These are phyloP conservation scores for Cryptocephalus moraei DNA, from an alignment of 2,888 invertebrate species.

Conservation along the genomic window DNA sequence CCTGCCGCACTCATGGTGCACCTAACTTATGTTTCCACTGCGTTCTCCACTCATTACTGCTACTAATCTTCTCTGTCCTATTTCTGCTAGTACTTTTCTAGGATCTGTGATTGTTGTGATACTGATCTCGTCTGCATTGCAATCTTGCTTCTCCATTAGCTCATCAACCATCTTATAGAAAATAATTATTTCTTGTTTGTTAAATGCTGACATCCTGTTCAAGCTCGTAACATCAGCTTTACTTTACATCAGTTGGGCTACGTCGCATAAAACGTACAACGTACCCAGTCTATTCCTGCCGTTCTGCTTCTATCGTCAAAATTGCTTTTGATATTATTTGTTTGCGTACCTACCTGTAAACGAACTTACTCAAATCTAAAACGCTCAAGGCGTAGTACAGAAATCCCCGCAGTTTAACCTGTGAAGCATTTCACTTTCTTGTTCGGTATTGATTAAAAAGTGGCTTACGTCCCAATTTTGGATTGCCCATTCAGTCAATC, in stretches of 20 bases:
- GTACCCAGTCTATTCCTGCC: constrained; percentile 11
- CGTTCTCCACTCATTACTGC: constrained; percentile 30
- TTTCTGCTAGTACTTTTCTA: constrained; percentile 24
- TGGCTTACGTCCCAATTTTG: too few species aligned
- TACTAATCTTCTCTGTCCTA: constrained; percentile 28
- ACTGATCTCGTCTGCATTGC: constrained; percentile 21
- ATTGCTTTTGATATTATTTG: too few species aligned
- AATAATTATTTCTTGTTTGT: constrained; percentile 20
- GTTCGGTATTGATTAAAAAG: too few species aligned
- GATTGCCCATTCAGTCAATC: constrained; percentile 11
- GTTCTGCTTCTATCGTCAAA: too few species aligned
- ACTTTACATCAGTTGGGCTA: constrained; percentile 10
- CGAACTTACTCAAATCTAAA: too few species aligned
- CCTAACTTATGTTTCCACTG: constrained; percentile 30
- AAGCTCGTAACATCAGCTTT: constrained; percentile 11
- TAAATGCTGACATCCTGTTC: constrained; percentile 11
- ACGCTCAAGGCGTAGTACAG: too few species aligned
- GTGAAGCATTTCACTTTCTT: too few species aligned
- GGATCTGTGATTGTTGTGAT: constrained; percentile 20
- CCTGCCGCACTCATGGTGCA: constrained; percentile 35
- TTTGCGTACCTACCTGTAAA: too few species aligned
- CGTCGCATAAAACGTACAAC: constrained; percentile 12
- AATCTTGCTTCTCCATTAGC: constrained; percentile 21
- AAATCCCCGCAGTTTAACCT: too few species aligned
- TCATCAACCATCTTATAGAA: constrained; percentile 9